Base-by-base conservation (phyloP, 2,797 vertebrate species). In the Liparis tanakae region DNA sequence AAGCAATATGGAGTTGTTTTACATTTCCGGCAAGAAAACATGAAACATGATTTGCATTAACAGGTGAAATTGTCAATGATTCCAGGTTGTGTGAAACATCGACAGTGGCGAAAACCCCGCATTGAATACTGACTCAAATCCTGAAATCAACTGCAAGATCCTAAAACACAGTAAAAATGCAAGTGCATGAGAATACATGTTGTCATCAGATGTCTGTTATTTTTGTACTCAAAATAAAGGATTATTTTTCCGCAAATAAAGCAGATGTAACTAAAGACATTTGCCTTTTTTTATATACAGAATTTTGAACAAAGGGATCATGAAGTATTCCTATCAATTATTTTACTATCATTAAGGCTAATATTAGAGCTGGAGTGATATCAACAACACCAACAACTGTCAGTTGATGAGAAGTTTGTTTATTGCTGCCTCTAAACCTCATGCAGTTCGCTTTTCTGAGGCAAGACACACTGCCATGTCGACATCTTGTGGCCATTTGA, bases 191-290 rank as follows among this genome's bases (percentile, higher is more conserved):
- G 83, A 91, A 91, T 90, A 87, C 91, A 87, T 77, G 83, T 88
- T 81, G 78, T 89, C 87, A 85, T 92, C 86, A 91, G 88, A 94
- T 93, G 81, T 90, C 73, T 86, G 87, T 93, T 94, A 94, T 95
- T 94, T 94, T 95, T 95, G 87, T 95, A 94, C 89, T 81, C 77
- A 85, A 90, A 91, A 90, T 87, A 91, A 94, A 88, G 82, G 88
- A 92, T 91, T 93, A 93, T 94, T 93, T 94, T 95, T 93, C 88
- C 89, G 93, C 82, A 92, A 93, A 93, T 93, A 92, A 94, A 92
- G 91, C 92, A 94, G 63, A 92, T 82, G 74, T 54, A 85, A 92
- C 69, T 34, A 86, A 61, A 43, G 15, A 75, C 41, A 74, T 62
- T 62, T 67, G 50, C 25, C 44, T 59, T 18, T 46, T 73, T 30